phyloP scores from a whole-genome alignment of 2,113 vertebrate species.

The Ciconia stormi region DNA sequence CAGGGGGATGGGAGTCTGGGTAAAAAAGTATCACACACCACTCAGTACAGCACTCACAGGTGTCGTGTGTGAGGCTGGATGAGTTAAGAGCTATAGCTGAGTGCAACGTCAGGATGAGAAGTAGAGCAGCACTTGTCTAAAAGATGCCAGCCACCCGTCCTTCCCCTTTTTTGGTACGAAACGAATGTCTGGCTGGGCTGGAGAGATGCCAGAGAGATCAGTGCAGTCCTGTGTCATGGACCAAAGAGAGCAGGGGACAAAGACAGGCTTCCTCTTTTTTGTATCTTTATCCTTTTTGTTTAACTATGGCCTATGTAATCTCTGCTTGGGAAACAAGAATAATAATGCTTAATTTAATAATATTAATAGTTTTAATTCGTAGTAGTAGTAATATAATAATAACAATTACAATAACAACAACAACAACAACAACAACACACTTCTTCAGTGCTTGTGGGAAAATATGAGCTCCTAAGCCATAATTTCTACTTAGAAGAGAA shows the following conservation, averaged over 20 bases:
- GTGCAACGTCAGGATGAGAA: neutral
- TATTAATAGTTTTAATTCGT: neutral
- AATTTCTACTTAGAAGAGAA: neutral
- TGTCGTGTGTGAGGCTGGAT: neutral
- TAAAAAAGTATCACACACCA: neutral
- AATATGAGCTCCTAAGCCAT: neutral
- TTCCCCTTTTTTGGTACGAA: neutral
- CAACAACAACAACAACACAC: neutral
- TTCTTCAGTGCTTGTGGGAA: neutral
- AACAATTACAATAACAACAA: accelerated
- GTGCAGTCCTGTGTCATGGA: accelerated
- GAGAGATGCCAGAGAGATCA: neutral
- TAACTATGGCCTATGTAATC: neutral
- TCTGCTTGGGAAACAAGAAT: neutral
- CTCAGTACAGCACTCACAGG: neutral
- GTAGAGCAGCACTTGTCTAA: neutral
- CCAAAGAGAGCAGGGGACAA: neutral
- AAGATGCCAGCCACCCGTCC: accelerated
- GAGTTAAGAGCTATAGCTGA: neutral
- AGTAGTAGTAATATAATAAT: neutral
- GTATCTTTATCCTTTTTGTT: neutral
- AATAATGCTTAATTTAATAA: neutral
- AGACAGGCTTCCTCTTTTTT: neutral
- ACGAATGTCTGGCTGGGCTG: neutral
- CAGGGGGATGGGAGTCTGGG: neutral